These are phyloP conservation scores for Leptobrachium ailaonicum DNA, from an alignment of 2,113 vertebrate genomes.

Conservation along the genomic window DNA sequence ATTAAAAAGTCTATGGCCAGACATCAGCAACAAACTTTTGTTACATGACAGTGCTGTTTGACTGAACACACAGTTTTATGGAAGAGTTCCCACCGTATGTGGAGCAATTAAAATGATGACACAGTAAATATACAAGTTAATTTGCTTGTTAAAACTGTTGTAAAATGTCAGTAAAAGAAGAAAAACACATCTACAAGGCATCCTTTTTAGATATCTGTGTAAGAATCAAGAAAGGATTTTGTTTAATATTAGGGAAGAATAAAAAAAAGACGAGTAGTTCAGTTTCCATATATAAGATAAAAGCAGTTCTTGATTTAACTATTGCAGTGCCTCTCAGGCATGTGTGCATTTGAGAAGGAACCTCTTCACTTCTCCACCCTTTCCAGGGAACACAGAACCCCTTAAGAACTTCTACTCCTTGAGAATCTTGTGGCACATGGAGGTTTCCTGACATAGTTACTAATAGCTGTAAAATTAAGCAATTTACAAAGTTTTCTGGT, in stretches of 20 bases:
- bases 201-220: not conserved
- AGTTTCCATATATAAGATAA: not conserved
- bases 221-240: not conserved
- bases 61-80: not conserved
- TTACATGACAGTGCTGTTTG: slow-evolving; percentile 21
- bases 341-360: no score
- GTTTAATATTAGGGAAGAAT: not conserved
- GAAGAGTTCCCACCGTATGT: not conserved
- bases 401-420: no score
- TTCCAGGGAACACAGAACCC: no score
- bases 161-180: slow-evolving; percentile 4
- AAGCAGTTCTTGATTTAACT: no score
- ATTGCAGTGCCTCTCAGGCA: no score
- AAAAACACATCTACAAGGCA: not conserved
- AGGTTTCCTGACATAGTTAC: no score
- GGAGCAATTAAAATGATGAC: not conserved
- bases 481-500: no score
- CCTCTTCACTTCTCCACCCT: no score
- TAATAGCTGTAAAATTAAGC: no score
- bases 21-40: slow-evolving; percentile 21
- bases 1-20: not conserved
- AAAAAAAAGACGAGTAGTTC: not conserved
- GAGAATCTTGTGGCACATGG: no score
- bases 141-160: slow-evolving; percentile 3
- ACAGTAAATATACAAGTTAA: slow-evolving; percentile 2